Conservation (phyloP, 2,888 invertebrate species). For the Coelopa pilipes region DNA sequence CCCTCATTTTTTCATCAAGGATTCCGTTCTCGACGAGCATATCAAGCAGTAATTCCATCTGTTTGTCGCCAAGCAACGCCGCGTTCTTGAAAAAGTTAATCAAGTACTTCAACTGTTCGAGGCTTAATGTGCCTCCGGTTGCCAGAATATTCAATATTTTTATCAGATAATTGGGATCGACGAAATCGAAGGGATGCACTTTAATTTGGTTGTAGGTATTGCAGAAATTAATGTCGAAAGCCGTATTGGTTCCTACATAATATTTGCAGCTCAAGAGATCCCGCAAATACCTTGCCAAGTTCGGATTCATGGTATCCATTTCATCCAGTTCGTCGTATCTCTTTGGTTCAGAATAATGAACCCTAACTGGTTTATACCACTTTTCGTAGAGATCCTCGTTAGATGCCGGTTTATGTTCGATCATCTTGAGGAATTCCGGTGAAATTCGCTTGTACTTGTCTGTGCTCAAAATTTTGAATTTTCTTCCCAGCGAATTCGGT, state of each 20-base stretch:
- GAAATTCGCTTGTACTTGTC: neutral
- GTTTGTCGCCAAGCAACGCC: neutral
- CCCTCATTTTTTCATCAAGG: no score
- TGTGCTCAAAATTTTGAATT: neutral
- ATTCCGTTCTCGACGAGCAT: no score
- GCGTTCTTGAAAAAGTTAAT: constrained; percentile 33
- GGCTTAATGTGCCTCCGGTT: neutral
- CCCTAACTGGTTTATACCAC: neutral
- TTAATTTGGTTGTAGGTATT: neutral
- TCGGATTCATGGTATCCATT: neutral
- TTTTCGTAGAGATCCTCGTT: neutral
- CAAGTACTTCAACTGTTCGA: constrained; percentile 35
- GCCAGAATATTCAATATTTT: constrained; percentile 34
- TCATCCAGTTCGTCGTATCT: neutral
- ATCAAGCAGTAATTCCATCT: no score
- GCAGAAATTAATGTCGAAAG: neutral
- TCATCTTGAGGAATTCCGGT: constrained; percentile 1
- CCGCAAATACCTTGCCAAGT: neutral
- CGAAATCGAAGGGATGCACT: neutral
- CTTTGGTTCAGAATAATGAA: neutral
- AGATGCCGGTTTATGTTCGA: neutral
- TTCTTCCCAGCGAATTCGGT: neutral
- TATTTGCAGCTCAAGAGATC: neutral
- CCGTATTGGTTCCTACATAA: neutral
- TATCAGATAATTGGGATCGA: constrained; percentile 40